Evolutionary conservation across 2,113 vertebrate genomes (phyloP), one percentile per base, ranked within the genome.

Genomic region (Asarcornis scutulata): DNA sequence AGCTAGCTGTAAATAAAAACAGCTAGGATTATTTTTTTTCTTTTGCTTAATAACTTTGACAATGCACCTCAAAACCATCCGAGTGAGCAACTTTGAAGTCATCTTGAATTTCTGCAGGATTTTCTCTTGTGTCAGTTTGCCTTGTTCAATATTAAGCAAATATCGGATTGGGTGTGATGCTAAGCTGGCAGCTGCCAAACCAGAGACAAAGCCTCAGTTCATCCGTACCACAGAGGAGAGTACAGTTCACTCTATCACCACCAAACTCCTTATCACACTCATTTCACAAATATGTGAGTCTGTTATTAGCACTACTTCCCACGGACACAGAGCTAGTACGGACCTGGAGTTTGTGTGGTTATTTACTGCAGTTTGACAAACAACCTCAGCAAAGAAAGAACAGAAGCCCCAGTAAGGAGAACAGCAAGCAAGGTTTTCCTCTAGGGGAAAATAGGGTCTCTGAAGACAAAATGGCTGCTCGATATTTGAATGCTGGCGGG

Each of bases 1-100:
- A 97, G 71, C 38, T 74, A 78, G 58, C 81, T 84, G 89, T 87
- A 97, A 95, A 96, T 95, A 91, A 96, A 95, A 88, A 8, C 82
- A 88, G 81, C 81, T 31, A 44, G 84, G 84, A 94, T 93, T 86
- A 42, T 5, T n/a, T 46, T 83, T 83, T 76, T 84, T 83, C 52
- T 40, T 59, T 21, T 25, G 4, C 63, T 23, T 83, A 79, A 67
- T 79, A 93, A 94, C 83, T 86, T 89, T 80, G 69, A 91, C 83
- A 94, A 21, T 38, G 38, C 46, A 50, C 82, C 69, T 88, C 85
- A 26, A 20, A 91, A 64, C 69, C 53, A 48, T 63, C 42, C 23
- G 18, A 44, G 76, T 7, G 20, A 92, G 44, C 11, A 89, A 81
- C 94, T 91, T 92, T 96, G 93, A 96, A 97, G 78, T 91, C 60